Evolutionary conservation across 2,797 vertebrate species (phyloP).

Genomic region (Sebastes nivosus): DNA sequence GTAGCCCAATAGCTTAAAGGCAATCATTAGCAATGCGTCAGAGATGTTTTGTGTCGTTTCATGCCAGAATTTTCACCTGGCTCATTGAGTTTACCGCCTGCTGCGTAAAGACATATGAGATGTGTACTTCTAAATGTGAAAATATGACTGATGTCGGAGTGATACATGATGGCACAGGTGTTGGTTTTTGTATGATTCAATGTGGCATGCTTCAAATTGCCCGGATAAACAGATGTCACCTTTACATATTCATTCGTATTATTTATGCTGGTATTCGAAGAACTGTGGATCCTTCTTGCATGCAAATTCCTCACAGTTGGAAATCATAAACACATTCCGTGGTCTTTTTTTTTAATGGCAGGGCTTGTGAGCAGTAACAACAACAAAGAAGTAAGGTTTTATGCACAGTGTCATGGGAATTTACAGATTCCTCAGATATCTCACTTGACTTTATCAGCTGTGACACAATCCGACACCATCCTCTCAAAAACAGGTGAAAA

Average conservation of each 20-base stretch:
- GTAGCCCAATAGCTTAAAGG: background rate
- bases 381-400: background rate
- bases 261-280: background rate
- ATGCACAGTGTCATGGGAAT: background rate
- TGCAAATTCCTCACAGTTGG: slow-evolving; percentile 10
- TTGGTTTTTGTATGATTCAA: background rate
- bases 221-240: slow-evolving; percentile 7
- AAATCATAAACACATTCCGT: slow-evolving; percentile 18
- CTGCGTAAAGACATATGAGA: background rate
- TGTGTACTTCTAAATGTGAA: background rate
- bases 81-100: background rate
- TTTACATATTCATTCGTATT: background rate
- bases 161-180: background rate
- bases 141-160: background rate
- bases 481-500: slow-evolving; percentile 31
- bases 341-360: background rate
- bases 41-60: background rate
- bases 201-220: background rate
- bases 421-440: slow-evolving; percentile 10
- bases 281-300: background rate
- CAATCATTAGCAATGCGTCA: background rate
- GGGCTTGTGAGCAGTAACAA: background rate
- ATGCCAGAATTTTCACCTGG: background rate
- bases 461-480: slow-evolving; percentile 23
- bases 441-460: slow-evolving; percentile 3